Evolutionary conservation across 1,140 invertebrate species (phyloP), one percentile per base, ranked within the genome.

Genomic region (Aphis gossypii): DNA sequence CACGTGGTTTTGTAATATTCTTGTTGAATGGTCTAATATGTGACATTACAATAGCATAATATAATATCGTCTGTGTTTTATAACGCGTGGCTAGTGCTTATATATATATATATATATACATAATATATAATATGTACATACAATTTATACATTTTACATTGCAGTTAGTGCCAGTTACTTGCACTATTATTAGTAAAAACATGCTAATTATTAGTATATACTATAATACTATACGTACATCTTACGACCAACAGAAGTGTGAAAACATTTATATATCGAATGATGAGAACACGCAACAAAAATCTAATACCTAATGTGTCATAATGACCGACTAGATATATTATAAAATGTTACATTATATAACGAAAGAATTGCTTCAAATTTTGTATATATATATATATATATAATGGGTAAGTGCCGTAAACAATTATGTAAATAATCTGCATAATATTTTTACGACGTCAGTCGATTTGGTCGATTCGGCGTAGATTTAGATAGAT

Each of bases 1-100:
- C 60, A n/a, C 14, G 60, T 76, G n/a, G 60, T 76, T 76, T 76
- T 76, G 60, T n/a, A 76, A 76, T n/a, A 76, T 76, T 76, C 1
- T 76, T n/a, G 30, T 76, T 76, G 60, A n/a, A n/a, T 76, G n/a
- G 30, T 76, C 30, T 76, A 76, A 76, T 76, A 76, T 76, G 60
- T 35, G 60, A 76, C 60, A 76, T 76, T 76, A 76, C n/a, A 76
- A 76, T 76, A 76, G 60, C 60, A n/a, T 76, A 76, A 76, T 76
- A n/a, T 76, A 68, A 68, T 68, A 76, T 20, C 60, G 14, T n/a
- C 30, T 35, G 56, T 30, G 60, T 76, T n/a, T 76, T n/a, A 76
- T 76, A n/a, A 76, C 14, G 30, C 14, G 14, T 76, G 5, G 18
- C 60, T 76, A n/a, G 60, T 76, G 60, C 30, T 18, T 68, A 68